Evolutionary conservation across 2,888 invertebrate genomes (phyloP), one percentile per base, ranked within the genome.

Genomic region (Parochlus steinenii): DNA sequence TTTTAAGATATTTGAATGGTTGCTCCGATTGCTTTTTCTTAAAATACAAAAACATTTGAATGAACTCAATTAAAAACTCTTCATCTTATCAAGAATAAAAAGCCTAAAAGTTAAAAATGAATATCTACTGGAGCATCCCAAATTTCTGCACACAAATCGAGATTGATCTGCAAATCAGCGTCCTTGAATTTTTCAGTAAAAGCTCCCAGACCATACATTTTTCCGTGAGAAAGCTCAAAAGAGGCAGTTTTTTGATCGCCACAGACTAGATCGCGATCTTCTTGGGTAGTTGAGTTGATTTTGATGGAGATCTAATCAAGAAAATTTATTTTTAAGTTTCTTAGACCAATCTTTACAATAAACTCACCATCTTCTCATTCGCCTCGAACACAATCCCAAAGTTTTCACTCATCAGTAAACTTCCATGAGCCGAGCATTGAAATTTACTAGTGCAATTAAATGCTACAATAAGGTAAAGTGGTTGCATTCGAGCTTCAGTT

Each of bases 141-240:
- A n/a, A n/a, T n/a, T n/a, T n/a, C n/a, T n/a, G n/a, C n/a, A n/a
- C n/a, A n/a, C n/a, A n/a, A n/a, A n/a, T n/a, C n/a, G n/a, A n/a
- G n/a, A n/a, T n/a, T n/a, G n/a, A n/a, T n/a, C n/a, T n/a, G n/a
- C n/a, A n/a, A n/a, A n/a, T n/a, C n/a, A n/a, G n/a, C n/a, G n/a
- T n/a, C n/a, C n/a, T n/a, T n/a, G 28, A 28, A 34, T 23, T 28
- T 27, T 22, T 19, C 24, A 8, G 25, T 33, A 26, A 33, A 33
- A 7, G 25, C 28, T 5, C 14, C 28, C 22, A 34, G 23, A 16
- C 34, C 34, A 34, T 34, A 34, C 27, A 34, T 34, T 34, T 34
- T 34, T 10, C 28, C 34, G 6, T 28, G 24, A 5, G 10, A 22
- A 28, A 34, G 28, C 28, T 34, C 34, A 28, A 14, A 28, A 5